Evolutionary conservation across 2,113 vertebrate genomes (phyloP).

Genomic region (Athene cunicularia): DNA sequence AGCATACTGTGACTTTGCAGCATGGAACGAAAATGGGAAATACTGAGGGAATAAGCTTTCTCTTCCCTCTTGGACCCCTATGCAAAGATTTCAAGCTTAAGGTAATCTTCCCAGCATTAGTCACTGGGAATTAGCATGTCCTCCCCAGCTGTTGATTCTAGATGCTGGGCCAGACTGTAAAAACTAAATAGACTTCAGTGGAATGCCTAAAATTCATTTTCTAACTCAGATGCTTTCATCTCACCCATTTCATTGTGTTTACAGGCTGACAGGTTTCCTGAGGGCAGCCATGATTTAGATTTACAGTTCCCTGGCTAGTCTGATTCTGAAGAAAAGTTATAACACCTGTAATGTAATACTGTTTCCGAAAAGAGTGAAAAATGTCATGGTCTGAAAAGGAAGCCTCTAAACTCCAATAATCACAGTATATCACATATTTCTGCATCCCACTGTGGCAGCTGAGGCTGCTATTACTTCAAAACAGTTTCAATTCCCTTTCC

Average conservation of each 20-base stretch:
- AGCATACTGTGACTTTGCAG: background rate
- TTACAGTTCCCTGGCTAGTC: conserved; percentile 74
- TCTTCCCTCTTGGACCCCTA: background rate
- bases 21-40: background rate
- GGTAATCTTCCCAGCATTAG: conserved; percentile 48
- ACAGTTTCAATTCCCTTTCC: background rate
- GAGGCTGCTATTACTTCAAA: background rate
- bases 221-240: conserved; percentile 73
- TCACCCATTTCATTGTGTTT: conserved; percentile 74
- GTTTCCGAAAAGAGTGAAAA: conserved; percentile 61
- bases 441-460: background rate
- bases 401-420: conserved; percentile 58
- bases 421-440: conserved; percentile 29
- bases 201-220: conserved; percentile 79
- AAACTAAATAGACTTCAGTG: conserved; percentile 75
- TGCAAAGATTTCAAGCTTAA: conserved; percentile 45
- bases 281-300: conserved; percentile 75
- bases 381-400: conserved; percentile 38
- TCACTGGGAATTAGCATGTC: conserved; percentile 45
- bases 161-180: conserved; percentile 57
- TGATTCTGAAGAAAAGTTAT: conserved; percentile 71
- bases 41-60: background rate
- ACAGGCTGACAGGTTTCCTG: conserved; percentile 75
- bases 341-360: conserved; percentile 76
- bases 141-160: conserved; percentile 47